These are phyloP conservation scores for Erethizon dorsatum DNA, from an alignment of 2,797 vertebrate genomes.

Conservation along the genomic window DNA sequence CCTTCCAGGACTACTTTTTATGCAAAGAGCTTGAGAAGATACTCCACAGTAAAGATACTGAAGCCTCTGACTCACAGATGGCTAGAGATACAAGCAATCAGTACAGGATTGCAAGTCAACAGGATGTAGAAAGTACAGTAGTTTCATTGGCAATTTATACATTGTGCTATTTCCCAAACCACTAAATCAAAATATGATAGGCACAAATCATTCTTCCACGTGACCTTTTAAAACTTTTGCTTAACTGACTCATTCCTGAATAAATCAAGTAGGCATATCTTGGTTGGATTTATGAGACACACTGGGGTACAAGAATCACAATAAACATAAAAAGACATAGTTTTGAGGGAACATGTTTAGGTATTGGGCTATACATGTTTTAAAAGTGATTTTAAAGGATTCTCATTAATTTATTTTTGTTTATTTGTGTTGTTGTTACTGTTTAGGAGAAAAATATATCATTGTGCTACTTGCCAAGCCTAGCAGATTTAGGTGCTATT, in stretches of 20 bases:
- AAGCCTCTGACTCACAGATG: background rate
- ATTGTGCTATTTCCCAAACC: background rate
- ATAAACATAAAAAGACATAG: background rate
- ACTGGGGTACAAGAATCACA: background rate
- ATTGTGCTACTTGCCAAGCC: background rate
- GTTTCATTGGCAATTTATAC: background rate
- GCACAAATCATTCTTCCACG: background rate
- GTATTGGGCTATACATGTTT: background rate
- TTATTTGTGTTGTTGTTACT: conserved; percentile 4
- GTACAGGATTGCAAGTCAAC: background rate
- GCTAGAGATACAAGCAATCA: background rate
- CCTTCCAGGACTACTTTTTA: background rate
- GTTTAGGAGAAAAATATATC: background rate
- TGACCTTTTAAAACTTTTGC: background rate
- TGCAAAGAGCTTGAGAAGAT: background rate
- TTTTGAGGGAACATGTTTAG: background rate
- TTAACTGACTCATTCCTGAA: background rate
- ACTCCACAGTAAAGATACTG: background rate
- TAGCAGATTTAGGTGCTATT: conserved; percentile 15
- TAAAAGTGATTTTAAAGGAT: background rate
- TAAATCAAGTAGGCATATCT: background rate
- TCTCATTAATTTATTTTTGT: conserved; percentile 44
- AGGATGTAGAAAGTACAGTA: background rate
- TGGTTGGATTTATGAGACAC: conserved; percentile 1
- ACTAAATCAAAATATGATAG: background rate